Base-by-base conservation (phyloP, 1,140 invertebrate genomes). In the Parasteatoda tepidariorum region DNA sequence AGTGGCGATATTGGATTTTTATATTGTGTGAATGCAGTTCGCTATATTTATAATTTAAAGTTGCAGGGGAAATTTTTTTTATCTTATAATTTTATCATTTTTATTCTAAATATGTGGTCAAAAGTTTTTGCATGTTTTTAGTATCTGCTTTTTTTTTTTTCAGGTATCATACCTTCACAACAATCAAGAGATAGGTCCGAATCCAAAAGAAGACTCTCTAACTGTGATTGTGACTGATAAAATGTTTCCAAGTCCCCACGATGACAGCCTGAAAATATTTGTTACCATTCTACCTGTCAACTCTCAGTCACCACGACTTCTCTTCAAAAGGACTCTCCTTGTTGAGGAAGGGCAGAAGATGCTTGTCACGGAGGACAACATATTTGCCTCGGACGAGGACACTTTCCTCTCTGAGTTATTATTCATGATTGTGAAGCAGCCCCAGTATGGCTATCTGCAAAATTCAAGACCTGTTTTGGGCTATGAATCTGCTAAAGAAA, bases 361-460 rank as follows among this genome's bases (percentile, higher is more conserved):
- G 11, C 38, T 41, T 13, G 24, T 84, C 11, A 66, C 74, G 38
- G 83, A 84, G 34, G 75, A 84, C 33, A 84, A 75, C 59, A 15
- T 84, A 2, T 71, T 68, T 62, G 74, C 75, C 26, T 57, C 64
- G 5, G 83, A 84, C 73, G 83, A 78, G 41, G 83, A 84, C 28
- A 84, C 83, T 15, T 74, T 73, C 33, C 34, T 68, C n/a, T 28
- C 54, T 15, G 67, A 75, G 41, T 57, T 90, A 48, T 22, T 84
- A 3, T 89, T 88, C 81, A 78, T 84, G 11, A 67, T 90, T 34
- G 88, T 87, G 18, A 83, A 85, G 11, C 75, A 75, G n/a, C 89
- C 89, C 2, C 83, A 86, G 22, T 85, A 87, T 86, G 89, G 89
- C 22, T 87, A 87, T 74, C 73, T 90, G 41, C 86, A 84, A 57